Conservation (phyloP, 2,888 invertebrate genomes). For the Schizaphis graminum region DNA sequence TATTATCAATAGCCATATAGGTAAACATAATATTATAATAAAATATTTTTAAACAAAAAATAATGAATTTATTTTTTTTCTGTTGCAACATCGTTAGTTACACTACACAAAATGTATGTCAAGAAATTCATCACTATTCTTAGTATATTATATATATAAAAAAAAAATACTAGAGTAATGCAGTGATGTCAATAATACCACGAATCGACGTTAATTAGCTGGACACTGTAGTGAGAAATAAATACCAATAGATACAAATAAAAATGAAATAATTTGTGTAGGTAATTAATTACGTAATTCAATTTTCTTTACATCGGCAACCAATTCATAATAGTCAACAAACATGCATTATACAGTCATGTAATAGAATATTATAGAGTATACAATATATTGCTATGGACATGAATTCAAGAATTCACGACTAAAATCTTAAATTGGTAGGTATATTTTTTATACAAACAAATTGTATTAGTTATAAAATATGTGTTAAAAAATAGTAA, state of each 20-base stretch:
- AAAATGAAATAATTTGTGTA: neutral
- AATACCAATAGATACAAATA: neutral
- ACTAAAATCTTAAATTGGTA: neutral
- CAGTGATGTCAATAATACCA: neutral
- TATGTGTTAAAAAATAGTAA: neutral
- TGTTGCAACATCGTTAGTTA: neutral
- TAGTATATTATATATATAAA: neutral
- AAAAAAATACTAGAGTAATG: neutral
- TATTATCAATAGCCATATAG: neutral
- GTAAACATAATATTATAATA: neutral
- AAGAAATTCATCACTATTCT: neutral
- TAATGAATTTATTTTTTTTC: neutral
- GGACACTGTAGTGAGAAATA: neutral
- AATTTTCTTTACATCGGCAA: neutral
- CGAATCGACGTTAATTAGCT: neutral
- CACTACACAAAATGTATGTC: neutral
- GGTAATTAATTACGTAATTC: neutral
- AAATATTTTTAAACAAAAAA: neutral
- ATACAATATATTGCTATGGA: neutral
- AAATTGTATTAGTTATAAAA: neutral
- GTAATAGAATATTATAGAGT: neutral
- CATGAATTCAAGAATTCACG: neutral
- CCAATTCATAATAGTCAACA: neutral
- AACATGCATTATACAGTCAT: neutral
- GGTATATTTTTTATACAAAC: neutral